Evolutionary conservation across 2,797 vertebrate species (phyloP).

Genomic region (Picus viridis): DNA sequence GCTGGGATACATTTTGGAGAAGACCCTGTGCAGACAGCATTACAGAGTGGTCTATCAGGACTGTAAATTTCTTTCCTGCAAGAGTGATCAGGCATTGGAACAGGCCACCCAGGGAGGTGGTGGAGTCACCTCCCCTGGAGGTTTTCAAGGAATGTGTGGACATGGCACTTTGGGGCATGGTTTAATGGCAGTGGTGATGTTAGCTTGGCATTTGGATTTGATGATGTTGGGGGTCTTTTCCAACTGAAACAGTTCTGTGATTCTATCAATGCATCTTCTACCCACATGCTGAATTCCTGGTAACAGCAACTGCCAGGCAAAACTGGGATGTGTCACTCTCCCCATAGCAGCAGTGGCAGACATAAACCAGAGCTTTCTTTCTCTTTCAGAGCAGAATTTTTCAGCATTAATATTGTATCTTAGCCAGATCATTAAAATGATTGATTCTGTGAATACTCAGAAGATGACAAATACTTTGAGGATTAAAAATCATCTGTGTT

Average conservation of each 20-base stretch:
- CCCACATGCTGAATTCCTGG: not conserved
- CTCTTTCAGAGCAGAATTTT: not conserved
- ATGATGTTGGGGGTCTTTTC: no score
- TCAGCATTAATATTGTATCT: not conserved
- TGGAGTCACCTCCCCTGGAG: no score
- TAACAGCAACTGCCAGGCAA: not conserved
- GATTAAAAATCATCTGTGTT: not conserved
- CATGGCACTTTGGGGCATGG: no score
- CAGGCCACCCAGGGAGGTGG: no score
- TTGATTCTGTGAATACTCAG: not conserved
- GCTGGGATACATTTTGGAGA: not conserved
- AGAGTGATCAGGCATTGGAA: no score
- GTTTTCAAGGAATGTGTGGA: no score
- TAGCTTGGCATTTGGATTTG: no score
- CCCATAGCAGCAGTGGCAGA: not conserved
- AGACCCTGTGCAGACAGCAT: not conserved
- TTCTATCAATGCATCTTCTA: fast-evolving
- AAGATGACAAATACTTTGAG: not conserved
- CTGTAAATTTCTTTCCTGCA: no score
- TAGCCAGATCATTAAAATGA: not conserved
- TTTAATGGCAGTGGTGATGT: no score
- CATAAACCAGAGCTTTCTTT: not conserved
- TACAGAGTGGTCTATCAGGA: not conserved
- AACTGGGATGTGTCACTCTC: not conserved
- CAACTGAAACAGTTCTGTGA: no score